Evolutionary conservation across 1,140 invertebrate genomes (phyloP).

Genomic region (Paraescarpia echinospica): DNA sequence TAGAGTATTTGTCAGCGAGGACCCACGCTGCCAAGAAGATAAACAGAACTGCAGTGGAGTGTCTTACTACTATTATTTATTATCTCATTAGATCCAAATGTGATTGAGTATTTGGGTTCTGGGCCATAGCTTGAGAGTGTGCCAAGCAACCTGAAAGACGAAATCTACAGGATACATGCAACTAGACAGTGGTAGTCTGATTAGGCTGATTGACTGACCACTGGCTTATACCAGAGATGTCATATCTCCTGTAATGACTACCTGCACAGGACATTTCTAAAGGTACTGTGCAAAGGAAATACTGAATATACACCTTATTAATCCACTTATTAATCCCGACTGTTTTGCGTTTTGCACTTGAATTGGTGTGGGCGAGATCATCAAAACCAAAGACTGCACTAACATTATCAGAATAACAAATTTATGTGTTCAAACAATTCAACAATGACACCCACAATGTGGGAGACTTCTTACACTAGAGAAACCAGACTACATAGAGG

Average conservation of each 20-base stretch:
- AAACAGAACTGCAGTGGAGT: not conserved
- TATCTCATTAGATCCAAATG: slow-evolving; percentile 1
- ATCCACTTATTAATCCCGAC: not conserved
- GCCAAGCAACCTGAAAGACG: not conserved
- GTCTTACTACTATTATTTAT: slow-evolving; percentile 6
- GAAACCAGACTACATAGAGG: not conserved
- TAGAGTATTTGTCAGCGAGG: not conserved
- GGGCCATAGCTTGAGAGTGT: not conserved
- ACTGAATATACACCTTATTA: not conserved
- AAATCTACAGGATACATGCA: not conserved
- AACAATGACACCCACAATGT: not conserved
- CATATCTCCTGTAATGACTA: not conserved
- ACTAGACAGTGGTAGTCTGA: not conserved
- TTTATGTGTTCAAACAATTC: no score
- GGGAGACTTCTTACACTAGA: not conserved
- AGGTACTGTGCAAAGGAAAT: not conserved
- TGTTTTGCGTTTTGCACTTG: not conserved
- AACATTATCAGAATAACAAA: no score
- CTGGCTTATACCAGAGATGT: not conserved
- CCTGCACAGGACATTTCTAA: not conserved
- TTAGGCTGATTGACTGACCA: not conserved
- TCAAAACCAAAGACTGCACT: not conserved
- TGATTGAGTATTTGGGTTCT: not conserved
- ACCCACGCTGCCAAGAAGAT: not conserved
- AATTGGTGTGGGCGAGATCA: not conserved